These are phyloP conservation scores for Zaprionus davidi DNA, from an alignment of 1,140 invertebrate genomes.

Conservation along the genomic window DNA sequence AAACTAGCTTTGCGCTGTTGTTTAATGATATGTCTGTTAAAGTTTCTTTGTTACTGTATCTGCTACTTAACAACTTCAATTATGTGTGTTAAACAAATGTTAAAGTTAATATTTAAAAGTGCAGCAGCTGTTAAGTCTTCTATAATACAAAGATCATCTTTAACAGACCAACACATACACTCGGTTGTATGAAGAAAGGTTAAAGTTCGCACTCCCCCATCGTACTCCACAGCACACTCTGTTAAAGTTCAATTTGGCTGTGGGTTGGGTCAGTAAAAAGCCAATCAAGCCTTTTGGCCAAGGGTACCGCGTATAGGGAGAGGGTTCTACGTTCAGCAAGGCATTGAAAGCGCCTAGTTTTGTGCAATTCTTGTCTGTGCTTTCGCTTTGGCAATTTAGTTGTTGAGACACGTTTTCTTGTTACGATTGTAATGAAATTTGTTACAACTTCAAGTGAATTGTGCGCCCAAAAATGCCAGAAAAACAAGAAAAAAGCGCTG, in stretches of 20 bases:
- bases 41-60: no score
- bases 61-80: no score
- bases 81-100: background rate
- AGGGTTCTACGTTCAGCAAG: background rate
- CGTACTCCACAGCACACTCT: background rate
- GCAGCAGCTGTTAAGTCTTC: background rate
- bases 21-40: no score
- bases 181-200: background rate
- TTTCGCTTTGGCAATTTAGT: conserved; percentile 73
- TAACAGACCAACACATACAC: background rate
- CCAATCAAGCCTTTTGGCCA: conserved; percentile 68
- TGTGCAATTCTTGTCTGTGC: conserved; percentile 56
- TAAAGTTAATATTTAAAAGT: no score
- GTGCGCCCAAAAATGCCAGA: conserved; percentile 32
- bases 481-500: conserved; percentile 37
- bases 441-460: conserved; percentile 79
- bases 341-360: conserved; percentile 17
- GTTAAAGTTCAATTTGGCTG: background rate
- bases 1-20: background rate
- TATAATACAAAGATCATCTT: background rate
- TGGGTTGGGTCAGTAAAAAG: conserved; percentile 29
- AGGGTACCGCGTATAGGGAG: background rate
- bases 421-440: conserved; percentile 83
- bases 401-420: conserved; percentile 80
- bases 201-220: background rate